Conservation (phyloP, 2,797 vertebrate genomes). For the Halcyon badia region DNA sequence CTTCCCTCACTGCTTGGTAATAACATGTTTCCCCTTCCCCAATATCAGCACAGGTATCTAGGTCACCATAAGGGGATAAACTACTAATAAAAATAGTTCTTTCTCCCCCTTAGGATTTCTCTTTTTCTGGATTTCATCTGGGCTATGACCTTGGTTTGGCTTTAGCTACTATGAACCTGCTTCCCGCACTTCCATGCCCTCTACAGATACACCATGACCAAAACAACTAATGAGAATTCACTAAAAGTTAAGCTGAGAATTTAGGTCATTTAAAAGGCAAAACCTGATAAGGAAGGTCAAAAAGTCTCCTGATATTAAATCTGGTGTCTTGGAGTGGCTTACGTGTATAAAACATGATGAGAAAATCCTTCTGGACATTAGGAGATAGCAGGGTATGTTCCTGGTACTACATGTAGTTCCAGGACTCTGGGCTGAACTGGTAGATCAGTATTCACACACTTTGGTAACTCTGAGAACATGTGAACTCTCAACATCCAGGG, state of each 20-base stretch:
- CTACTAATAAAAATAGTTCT: neutral
- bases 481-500: neutral
- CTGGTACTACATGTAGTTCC: neutral
- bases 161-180: neutral
- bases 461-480: neutral
- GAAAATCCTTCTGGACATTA: neutral
- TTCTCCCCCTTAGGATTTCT: neutral
- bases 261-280: neutral
- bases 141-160: neutral
- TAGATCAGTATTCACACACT: neutral
- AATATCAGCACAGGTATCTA: neutral
- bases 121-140: neutral
- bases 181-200: neutral
- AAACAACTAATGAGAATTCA: neutral
- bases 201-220: neutral
- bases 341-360: rapidly evolving
- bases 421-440: neutral
- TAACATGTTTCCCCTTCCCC: neutral
- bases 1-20: neutral
- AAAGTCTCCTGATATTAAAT: neutral
- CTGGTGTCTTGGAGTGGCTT: neutral
- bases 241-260: neutral
- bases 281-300: neutral
- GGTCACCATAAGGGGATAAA: neutral
- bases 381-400: neutral